Evolutionary conservation across 2,113 vertebrate genomes (phyloP).

Genomic region (Litocranius walleri): DNA sequence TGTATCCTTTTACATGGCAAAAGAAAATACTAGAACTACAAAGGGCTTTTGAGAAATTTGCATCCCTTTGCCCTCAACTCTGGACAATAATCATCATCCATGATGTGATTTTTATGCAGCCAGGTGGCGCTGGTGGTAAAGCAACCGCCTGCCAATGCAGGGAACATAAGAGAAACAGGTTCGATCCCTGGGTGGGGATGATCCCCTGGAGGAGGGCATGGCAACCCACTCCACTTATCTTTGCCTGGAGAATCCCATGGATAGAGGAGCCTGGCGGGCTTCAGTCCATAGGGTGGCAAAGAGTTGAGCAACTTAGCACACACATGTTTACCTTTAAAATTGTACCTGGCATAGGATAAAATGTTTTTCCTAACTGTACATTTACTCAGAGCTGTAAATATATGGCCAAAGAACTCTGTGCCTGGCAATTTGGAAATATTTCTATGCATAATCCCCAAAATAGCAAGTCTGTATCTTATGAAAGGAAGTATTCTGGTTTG

Average conservation of each 20-base stretch:
- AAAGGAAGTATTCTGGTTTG: not conserved
- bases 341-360: conserved; percentile 19
- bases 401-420: not conserved
- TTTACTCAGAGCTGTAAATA: not conserved
- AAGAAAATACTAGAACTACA: conserved; percentile 13
- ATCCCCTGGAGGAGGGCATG: not conserved
- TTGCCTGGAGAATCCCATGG: not conserved
- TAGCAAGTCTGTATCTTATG: not conserved
- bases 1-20: not conserved
- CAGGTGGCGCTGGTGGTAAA: not conserved
- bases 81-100: not conserved
- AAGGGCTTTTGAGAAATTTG: not conserved
- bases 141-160: not conserved
- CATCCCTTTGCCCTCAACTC: not conserved
- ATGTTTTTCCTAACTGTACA: not conserved
- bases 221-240: not conserved
- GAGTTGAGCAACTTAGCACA: not conserved
- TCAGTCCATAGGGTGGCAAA: not conserved
- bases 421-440: conserved; percentile 28
- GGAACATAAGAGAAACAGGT: not conserved
- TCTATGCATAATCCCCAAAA: not conserved
- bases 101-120: not conserved
- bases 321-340: conserved; percentile 18
- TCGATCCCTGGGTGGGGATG: not conserved
- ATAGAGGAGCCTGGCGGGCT: not conserved